Evolutionary conservation across 1,140 invertebrate species (phyloP).

Genomic region (Batillaria attramentaria): DNA sequence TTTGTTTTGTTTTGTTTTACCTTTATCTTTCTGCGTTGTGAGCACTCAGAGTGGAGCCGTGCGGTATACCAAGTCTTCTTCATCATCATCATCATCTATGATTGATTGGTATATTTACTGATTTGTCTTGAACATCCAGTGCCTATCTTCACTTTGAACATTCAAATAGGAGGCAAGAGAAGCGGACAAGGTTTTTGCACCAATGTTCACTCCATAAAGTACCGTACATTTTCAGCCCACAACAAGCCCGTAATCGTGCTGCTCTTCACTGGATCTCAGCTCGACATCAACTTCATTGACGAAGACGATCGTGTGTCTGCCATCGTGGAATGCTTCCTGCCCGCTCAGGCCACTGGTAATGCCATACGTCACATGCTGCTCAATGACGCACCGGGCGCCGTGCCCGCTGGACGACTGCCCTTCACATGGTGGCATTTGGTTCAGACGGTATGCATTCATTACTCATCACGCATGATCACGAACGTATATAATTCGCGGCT

Average conservation of each 20-base stretch:
- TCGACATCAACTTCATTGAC: conserved; percentile 55
- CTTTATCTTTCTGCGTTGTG: too few relatives aligned
- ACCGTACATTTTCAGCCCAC: background rate
- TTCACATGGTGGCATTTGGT: conserved; percentile 51
- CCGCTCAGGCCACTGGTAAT: conserved; percentile 61
- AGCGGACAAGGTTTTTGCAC: background rate
- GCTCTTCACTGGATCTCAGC: conserved; percentile 60
- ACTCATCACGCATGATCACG: background rate
- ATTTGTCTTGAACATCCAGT: too few relatives aligned
- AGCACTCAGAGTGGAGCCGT: too few relatives aligned
- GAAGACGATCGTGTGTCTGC: conserved; percentile 40
- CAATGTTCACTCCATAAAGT: background rate
- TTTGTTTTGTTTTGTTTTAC: too few relatives aligned
- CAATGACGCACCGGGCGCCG: conserved; percentile 38
- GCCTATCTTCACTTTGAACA: too few relatives aligned
- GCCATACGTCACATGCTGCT: conserved; percentile 55
- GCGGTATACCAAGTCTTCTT: too few relatives aligned
- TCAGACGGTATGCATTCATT: background rate
- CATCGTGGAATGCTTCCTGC: conserved; percentile 64
- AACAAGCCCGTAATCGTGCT: conserved; percentile 51
- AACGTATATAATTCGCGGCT: background rate
- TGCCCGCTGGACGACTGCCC: conserved; percentile 57
- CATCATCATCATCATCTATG: too few relatives aligned
- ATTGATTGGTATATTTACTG: too few relatives aligned
- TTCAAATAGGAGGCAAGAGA: background rate